Evolutionary conservation across 2,113 vertebrate genomes (phyloP).

Genomic region (Dromas ardeola): DNA sequence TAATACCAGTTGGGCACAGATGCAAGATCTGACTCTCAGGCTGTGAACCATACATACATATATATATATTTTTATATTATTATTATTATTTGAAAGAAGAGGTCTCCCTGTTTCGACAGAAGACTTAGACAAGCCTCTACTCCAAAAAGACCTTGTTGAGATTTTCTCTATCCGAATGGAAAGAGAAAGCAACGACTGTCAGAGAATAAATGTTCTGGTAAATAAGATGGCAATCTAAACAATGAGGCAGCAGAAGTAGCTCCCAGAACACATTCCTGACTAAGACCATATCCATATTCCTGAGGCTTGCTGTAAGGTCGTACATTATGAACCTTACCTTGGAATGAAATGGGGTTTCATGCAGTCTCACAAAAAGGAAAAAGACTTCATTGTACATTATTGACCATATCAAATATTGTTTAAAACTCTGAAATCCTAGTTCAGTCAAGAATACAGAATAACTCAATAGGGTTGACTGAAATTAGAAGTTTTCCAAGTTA

Average conservation of each 20-base stretch:
- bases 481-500: neutral
- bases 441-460: neutral
- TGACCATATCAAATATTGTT: neutral
- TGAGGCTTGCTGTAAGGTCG: neutral
- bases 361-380: neutral
- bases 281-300: neutral
- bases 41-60: neutral
- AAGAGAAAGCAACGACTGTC: neutral
- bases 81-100: neutral
- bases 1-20: neutral
- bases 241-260: neutral
- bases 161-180: neutral
- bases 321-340: neutral
- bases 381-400: neutral
- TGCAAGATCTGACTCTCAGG: neutral
- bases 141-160: neutral
- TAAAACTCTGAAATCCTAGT: neutral
- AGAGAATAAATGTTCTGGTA: neutral
- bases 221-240: neutral
- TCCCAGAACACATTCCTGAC: neutral
- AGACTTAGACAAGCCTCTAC: neutral
- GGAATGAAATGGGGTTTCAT: neutral
- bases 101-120: neutral
- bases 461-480: neutral
- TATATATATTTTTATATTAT: neutral